phyloP scores from a whole-genome alignment of 2,113 vertebrate genomes.

The Orthonyx spaldingii region DNA sequence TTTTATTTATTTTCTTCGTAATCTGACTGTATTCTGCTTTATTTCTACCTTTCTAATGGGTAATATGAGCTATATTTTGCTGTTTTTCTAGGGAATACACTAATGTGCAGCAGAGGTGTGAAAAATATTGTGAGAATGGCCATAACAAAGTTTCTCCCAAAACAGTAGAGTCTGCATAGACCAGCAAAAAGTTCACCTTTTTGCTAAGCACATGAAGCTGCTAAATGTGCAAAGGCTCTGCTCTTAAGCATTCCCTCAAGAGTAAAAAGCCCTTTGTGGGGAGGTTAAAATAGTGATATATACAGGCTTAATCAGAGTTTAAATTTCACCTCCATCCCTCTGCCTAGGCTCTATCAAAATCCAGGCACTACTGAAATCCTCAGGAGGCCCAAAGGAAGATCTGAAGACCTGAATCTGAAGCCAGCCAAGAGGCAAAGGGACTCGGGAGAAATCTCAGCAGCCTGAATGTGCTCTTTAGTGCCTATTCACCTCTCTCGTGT shows the following conservation, averaged over 20 bases:
- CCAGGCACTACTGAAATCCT: constrained; percentile 29
- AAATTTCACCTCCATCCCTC: constrained; percentile 17
- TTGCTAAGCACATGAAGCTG: not conserved
- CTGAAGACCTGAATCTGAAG: constrained; percentile 54
- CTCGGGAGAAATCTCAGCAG: constrained; percentile 52
- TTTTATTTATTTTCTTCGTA: not conserved
- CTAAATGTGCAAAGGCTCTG: not conserved
- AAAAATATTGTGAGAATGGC: not conserved
- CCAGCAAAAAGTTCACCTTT: not conserved
- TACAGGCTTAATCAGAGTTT: constrained; percentile 24
- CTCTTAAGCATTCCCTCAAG: not conserved
- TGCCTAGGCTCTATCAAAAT: constrained; percentile 30
- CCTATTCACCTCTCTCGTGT: constrained; percentile 42
- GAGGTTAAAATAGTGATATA: constrained; percentile 44
- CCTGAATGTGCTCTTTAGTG: constrained; percentile 51
- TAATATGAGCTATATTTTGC: not conserved
- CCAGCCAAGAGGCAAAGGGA: constrained; percentile 61
- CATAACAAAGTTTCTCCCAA: not conserved
- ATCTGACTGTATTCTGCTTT: not conserved
- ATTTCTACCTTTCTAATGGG: not conserved
- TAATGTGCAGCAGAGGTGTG: not conserved
- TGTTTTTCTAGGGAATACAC: not conserved
- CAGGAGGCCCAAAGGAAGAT: constrained; percentile 20
- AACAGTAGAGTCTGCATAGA: not conserved
- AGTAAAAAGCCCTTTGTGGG: not conserved